Base-by-base conservation (phyloP, 1,140 invertebrate species). In the Medauroidea extradentata region DNA sequence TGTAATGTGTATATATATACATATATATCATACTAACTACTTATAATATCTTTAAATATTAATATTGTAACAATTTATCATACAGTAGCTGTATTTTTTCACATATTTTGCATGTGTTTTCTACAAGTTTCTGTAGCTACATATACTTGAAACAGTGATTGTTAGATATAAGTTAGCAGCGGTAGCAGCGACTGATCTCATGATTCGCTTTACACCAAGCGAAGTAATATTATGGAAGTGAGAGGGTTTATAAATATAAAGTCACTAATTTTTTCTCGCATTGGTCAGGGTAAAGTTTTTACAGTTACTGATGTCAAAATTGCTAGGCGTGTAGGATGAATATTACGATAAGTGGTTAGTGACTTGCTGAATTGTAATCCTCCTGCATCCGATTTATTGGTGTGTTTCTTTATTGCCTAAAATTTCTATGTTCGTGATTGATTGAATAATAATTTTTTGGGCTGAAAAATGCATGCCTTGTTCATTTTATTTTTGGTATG, bases 101-200 rank as follows among this genome's bases (percentile, higher is more conserved):
- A 51, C 38, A 34, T 51, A 51, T 34, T 51, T 51, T 51, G 49
- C 49, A 51, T 51, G 49, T 51, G 38, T 51, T 51, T 51, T 51
- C 49, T 51, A 51, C 49, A 51, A 51, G 38, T 51, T 29, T 29
- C 38, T 29, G 25, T 51, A 29, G 49, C 38, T 19, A 34, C 24
- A 34, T 51, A 51, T 51, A 51, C 38, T 29, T 34, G 38, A 29
- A 51, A 29, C 27, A 51, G 25, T 51, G 38, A 16, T 7, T 51
- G 38, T 51, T 29, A 25, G 38, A 19, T 29, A 34, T 18, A 29
- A 34, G 49, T 51, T 29, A 29, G 49, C 27, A 29, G n/a, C 18
- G 27, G 49, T 3, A 51, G 38, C 25, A 16, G 19, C 38, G 49
- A 29, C 38, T 51, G 38, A 34, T 29, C 38, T 25, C 38, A 29